These are phyloP conservation scores for Lasioglossum zephyrum DNA, from an alignment of 2,888 invertebrate species.

Conservation along the genomic window DNA sequence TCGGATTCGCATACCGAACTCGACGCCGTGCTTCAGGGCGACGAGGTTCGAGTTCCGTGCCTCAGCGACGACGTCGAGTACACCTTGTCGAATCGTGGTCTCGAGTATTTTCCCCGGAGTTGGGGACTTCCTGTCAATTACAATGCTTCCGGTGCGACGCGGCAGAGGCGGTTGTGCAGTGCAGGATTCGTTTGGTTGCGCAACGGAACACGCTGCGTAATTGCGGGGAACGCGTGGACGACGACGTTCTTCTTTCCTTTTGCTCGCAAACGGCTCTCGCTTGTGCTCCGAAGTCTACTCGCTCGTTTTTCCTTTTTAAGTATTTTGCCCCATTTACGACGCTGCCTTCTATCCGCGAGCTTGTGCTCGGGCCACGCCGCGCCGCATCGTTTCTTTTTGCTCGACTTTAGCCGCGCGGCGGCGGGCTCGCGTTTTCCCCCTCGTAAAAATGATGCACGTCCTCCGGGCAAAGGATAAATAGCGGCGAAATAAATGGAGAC, in stretches of 20 bases:
- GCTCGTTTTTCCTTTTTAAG: not conserved
- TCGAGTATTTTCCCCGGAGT: not conserved
- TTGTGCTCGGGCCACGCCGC: not conserved
- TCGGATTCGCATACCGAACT: conserved; percentile 5
- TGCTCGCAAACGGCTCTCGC: not conserved
- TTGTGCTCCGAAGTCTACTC: not conserved
- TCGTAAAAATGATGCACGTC: conserved; percentile 77
- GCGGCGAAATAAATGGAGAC: conserved; percentile 67
- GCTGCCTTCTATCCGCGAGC: conserved; percentile 30
- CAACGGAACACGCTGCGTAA: conserved; percentile 14
- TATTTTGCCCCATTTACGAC: conserved; percentile 42
- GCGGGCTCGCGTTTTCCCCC: conserved; percentile 45
- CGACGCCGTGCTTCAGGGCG: not conserved
- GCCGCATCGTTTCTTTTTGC: conserved; percentile 28
- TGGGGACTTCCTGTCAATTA: conserved; percentile 16
- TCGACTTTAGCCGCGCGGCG: conserved; percentile 25
- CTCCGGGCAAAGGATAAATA: conserved; percentile 73
- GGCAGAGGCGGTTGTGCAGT: not conserved
- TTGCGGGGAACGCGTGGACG: conserved; percentile 33
- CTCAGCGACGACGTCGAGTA: not conserved
- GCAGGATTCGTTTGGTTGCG: not conserved
- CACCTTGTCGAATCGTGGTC: conserved; percentile 1
- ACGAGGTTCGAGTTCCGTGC: not conserved
- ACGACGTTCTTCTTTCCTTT: not conserved
- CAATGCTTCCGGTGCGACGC: not conserved